Conservation (phyloP, 2,797 vertebrate genomes). For the Yasuhikotakia modesta region DNA sequence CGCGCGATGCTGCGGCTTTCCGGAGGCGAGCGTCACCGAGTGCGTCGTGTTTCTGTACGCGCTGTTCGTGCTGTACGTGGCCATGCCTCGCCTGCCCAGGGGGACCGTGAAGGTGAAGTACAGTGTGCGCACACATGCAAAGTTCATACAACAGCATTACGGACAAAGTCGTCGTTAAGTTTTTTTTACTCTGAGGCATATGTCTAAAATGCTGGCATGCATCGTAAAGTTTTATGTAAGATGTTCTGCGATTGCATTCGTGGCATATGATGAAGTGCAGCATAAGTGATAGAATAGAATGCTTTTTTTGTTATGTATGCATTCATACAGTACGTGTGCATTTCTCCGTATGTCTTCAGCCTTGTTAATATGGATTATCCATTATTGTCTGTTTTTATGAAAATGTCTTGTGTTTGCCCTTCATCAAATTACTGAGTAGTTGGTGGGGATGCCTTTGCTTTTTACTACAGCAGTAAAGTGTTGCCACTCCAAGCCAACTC, state of each 20-base stretch:
- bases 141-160: background rate
- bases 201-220: background rate
- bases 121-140: background rate
- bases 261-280: background rate
- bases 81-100: slow-evolving; percentile 74
- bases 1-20: slow-evolving; percentile 69
- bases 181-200: background rate
- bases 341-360: too few species aligned
- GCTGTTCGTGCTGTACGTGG: slow-evolving; percentile 75
- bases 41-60: slow-evolving; percentile 76
- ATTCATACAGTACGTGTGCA: too few species aligned
- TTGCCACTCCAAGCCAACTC: background rate
- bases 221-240: background rate
- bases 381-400: background rate
- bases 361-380: too few species aligned
- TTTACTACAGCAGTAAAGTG: background rate
- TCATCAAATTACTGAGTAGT: background rate
- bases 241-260: background rate
- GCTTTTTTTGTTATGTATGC: too few species aligned
- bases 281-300: background rate
- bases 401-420: background rate
- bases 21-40: slow-evolving; percentile 75
- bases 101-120: slow-evolving; percentile 75
- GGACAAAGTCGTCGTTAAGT: background rate
- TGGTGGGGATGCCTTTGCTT: background rate